Evolutionary conservation across 2,797 vertebrate species (phyloP).

Genomic region (Danio aesculapii): DNA sequence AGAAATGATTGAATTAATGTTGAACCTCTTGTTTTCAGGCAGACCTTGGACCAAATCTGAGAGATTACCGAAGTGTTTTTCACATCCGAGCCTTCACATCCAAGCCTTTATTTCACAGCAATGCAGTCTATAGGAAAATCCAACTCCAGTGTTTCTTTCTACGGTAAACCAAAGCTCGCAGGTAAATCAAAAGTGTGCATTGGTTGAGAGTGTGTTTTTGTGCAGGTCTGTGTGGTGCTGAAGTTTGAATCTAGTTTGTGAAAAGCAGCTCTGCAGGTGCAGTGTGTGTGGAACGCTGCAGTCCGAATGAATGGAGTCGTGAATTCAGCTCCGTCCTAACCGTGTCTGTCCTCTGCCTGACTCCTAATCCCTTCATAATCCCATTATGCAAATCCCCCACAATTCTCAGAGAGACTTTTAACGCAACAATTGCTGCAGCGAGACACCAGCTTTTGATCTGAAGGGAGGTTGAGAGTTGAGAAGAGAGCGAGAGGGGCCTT

Average conservation of each 20-base stretch:
- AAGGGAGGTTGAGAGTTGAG: slow-evolving; percentile 62
- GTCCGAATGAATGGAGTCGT: slow-evolving; percentile 39
- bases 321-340: slow-evolving; percentile 43
- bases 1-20: background rate
- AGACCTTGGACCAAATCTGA: background rate
- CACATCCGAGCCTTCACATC: background rate
- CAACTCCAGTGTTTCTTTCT: background rate
- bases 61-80: background rate
- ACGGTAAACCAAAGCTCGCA: background rate
- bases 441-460: slow-evolving; percentile 75
- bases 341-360: slow-evolving; percentile 41
- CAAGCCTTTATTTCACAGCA: background rate
- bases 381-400: slow-evolving; percentile 99
- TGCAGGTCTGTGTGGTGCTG: background rate
- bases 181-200: background rate
- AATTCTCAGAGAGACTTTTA: slow-evolving; percentile 77
- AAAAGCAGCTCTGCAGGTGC: slow-evolving; percentile 52
- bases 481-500: slow-evolving; percentile 14
- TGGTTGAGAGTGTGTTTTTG: background rate
- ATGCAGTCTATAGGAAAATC: background rate
- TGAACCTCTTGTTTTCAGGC: background rate
- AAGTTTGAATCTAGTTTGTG: slow-evolving; percentile 5
- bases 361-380: slow-evolving; percentile 82
- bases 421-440: slow-evolving; percentile 83
- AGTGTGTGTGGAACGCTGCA: slow-evolving; percentile 26